Percentiles rank a stretch among this genome's conserved stretches.
Conservation (phyloP, 2,888 invertebrate species). For the Lamellibrachia satsuma region DNA sequence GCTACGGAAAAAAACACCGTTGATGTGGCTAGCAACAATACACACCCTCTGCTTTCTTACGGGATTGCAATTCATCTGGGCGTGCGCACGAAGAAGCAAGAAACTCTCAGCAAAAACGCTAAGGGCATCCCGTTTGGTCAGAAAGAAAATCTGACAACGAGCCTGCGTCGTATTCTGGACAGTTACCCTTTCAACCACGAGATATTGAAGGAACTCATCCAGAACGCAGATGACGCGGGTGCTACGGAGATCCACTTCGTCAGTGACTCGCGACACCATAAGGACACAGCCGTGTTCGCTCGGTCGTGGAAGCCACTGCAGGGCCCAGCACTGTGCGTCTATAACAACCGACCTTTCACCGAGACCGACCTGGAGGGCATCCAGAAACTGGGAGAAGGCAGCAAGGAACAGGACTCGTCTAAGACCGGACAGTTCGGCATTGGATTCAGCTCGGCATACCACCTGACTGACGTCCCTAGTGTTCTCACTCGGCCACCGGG, state of each 20-base stretch:
- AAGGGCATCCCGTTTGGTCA: constrained; percentile 53
- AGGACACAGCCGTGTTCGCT: constrained; percentile 43
- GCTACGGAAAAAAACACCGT: constrained; percentile 31
- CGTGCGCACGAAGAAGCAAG: constrained; percentile 40
- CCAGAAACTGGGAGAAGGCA: constrained; percentile 56
- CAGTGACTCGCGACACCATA: constrained; percentile 47
- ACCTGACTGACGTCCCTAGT: constrained; percentile 59
- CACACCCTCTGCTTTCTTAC: constrained; percentile 44
- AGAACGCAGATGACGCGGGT: constrained; percentile 43
- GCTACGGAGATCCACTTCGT: constrained; percentile 57
- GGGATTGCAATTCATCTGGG: constrained; percentile 43
- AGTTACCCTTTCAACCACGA: constrained; percentile 53
- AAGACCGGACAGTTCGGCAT: constrained; percentile 62
- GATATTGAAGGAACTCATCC: constrained; percentile 57
- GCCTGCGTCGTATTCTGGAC: constrained; percentile 50
- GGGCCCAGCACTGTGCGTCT: constrained; percentile 61
- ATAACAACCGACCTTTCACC: constrained; percentile 56
- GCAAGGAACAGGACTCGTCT: constrained; percentile 53
- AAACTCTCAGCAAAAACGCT: constrained; percentile 37
- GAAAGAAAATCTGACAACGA: constrained; percentile 51
- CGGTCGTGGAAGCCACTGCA: constrained; percentile 51
- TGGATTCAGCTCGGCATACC: constrained; percentile 62
- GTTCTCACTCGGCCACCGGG: constrained; percentile 49
- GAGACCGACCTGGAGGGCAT: constrained; percentile 56
- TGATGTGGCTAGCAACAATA: constrained; percentile 36